Conservation (phyloP, 2,888 invertebrate genomes). For the Pedicia rivosa region DNA sequence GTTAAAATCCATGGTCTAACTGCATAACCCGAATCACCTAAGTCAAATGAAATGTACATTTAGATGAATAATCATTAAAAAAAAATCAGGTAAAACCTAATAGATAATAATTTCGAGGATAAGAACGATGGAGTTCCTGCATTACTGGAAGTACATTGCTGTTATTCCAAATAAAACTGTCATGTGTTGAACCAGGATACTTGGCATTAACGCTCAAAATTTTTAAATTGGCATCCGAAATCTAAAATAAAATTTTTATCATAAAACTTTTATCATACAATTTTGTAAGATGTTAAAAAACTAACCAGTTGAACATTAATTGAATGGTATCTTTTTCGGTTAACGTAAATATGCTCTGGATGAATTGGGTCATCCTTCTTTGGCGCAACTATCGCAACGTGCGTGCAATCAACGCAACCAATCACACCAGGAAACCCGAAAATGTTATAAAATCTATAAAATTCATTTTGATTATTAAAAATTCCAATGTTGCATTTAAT, state of each 20-base stretch:
- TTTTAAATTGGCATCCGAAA: background rate
- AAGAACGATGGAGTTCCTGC: background rate
- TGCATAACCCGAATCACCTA: conserved; percentile 1
- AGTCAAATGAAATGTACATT: background rate
- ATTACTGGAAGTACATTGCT: background rate
- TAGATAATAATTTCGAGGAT: too few species aligned
- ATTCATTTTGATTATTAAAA: too few species aligned
- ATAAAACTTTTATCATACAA: too few species aligned
- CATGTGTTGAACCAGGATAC: conserved; percentile 1
- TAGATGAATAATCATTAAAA: background rate
- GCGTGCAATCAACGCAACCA: too few species aligned
- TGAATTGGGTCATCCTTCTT: background rate
- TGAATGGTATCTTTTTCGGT: conserved; percentile 1
- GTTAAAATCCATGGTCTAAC: background rate
- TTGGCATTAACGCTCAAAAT: background rate
- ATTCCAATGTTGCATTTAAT: too few species aligned
- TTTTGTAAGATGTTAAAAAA: too few species aligned
- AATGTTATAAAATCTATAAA: too few species aligned
- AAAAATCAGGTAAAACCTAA: background rate
- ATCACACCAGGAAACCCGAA: too few species aligned
- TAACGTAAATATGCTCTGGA: background rate
- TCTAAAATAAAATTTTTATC: conserved; percentile 1
- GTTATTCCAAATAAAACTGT: conserved; percentile 3
- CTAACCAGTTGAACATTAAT: conserved; percentile 1
- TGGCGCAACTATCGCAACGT: too few species aligned